Conservation (phyloP, 1,140 invertebrate species). For the Nomia melanderi region DNA sequence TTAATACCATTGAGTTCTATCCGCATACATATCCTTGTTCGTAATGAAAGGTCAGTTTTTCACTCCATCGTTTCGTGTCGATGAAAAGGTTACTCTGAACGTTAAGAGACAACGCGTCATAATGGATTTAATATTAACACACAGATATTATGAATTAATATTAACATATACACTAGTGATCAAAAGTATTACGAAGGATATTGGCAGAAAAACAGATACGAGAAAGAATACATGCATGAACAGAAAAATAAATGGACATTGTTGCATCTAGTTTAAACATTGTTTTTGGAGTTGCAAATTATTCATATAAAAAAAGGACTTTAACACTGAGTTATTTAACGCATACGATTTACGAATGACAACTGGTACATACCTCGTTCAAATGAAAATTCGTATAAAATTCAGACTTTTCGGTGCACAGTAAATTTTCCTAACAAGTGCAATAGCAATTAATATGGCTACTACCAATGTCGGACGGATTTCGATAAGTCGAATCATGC, state of each 20-base stretch:
- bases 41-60: not conserved
- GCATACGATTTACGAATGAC: not conserved
- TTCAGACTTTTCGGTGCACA: conserved; percentile 32
- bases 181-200: not conserved
- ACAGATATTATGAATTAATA: not conserved
- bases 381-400: conserved; percentile 20
- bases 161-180: too few relatives aligned
- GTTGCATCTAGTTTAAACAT: not conserved
- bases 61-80: not conserved
- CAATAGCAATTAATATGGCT: conserved; percentile 46
- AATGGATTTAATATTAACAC: not conserved
- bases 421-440: conserved; percentile 29
- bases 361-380: conserved; percentile 18
- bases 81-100: not conserved
- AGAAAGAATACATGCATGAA: not conserved
- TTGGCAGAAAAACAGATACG: not conserved
- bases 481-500: conserved; percentile 27
- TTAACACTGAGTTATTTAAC: not conserved
- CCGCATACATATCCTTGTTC: not conserved
- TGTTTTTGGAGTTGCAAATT: not conserved
- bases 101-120: not conserved
- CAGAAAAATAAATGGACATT: not conserved
- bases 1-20: not conserved
- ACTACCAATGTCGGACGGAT: not conserved
- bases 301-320: not conserved